Evolutionary conservation across 2,113 vertebrate genomes (phyloP).

Genomic region (Muscicapa adusta): DNA sequence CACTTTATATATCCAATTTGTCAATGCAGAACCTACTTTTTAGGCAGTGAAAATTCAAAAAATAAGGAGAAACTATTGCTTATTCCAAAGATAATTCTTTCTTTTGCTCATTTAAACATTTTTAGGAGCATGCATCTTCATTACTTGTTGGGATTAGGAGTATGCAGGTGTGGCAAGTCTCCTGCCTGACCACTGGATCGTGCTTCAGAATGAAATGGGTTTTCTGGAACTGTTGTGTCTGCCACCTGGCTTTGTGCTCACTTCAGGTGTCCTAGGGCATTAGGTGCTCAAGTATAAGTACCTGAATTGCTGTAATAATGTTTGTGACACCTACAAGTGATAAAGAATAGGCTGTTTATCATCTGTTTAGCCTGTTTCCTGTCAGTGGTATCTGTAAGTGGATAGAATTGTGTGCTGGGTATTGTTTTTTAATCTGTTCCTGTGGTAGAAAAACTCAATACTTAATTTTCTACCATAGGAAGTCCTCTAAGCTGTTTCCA

Average conservation of each 20-base stretch:
- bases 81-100: background rate
- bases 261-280: background rate
- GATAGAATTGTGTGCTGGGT: background rate
- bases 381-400: background rate
- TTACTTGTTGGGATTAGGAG: background rate
- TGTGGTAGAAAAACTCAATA: background rate
- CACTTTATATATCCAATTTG: background rate
- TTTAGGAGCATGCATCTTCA: background rate
- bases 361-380: background rate
- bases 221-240: background rate
- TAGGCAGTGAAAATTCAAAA: background rate
- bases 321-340: background rate
- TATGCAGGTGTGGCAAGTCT: background rate
- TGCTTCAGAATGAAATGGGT: background rate
- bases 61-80: background rate
- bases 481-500: background rate
- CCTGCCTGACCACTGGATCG: rapidly evolving
- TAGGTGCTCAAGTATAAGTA: background rate
- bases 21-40: background rate
- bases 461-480: background rate
- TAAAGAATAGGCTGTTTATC: background rate
- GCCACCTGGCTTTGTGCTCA: background rate
- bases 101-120: background rate
- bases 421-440: background rate
- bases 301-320: background rate